A percentile compares a stretch with the other conserved stretches of the same genome.
phyloP scores from a whole-genome alignment of 2,797 vertebrate genomes.

The Miichthys miiuy region DNA sequence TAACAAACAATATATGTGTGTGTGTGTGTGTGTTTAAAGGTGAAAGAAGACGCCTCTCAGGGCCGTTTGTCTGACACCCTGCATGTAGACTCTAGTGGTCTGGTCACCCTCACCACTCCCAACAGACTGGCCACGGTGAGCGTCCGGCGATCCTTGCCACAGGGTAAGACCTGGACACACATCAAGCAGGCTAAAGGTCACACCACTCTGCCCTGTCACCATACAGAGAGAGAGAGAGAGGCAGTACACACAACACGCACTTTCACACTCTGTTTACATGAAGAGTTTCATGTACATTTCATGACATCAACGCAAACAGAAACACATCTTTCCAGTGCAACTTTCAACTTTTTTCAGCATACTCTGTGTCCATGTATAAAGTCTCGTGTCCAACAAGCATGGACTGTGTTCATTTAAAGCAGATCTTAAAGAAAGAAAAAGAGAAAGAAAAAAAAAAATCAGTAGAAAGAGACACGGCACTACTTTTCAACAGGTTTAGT shows the following conservation, averaged over 20 bases:
- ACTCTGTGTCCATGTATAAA: too few relatives aligned
- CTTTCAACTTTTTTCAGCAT: too few relatives aligned
- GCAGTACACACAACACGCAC: too few relatives aligned
- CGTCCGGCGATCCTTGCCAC: conserved; percentile 90
- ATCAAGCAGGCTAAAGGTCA: neutral
- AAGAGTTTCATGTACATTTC: too few relatives aligned
- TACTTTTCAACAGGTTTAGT: too few relatives aligned
- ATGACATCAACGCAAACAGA: too few relatives aligned
- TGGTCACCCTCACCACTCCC: conserved; percentile 92
- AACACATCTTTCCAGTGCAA: too few relatives aligned
- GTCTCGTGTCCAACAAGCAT: neutral
- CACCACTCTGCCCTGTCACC: too few relatives aligned
- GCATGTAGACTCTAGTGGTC: conserved; percentile 89
- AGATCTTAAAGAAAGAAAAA: neutral
- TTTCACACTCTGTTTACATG: too few relatives aligned
- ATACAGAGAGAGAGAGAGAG: too few relatives aligned
- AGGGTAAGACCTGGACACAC: conserved; percentile 72
- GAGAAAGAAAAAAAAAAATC: too few relatives aligned
- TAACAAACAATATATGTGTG: conserved; percentile 16
- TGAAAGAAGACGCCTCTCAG: conserved; percentile 88
- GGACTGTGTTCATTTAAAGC: neutral
- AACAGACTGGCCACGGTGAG: conserved; percentile 91
- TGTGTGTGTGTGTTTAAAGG: conserved; percentile 76
- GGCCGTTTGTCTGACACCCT: conserved; percentile 87
- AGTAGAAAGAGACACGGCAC: too few relatives aligned